A percentile compares a stretch with the other conserved stretches of the same genome.
Evolutionary conservation across 1,140 invertebrate species (phyloP).

Genomic region (Danaus plexippus): DNA sequence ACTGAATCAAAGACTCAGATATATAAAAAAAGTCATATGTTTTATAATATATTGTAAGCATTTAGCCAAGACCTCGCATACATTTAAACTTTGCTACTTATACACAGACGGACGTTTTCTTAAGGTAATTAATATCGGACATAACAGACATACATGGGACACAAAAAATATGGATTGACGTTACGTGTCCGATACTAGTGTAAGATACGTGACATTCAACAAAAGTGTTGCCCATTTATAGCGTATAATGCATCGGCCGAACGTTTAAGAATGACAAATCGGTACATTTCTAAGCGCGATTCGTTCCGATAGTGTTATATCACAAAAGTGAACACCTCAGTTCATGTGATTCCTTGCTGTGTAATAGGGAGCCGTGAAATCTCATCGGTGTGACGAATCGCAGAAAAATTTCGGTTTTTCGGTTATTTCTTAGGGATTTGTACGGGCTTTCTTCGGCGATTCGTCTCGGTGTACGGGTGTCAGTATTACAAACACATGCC

Average conservation of each 20-base stretch:
- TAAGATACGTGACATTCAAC: constrained; percentile 59
- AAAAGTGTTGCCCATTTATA: constrained; percentile 52
- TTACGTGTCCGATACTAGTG: constrained; percentile 48
- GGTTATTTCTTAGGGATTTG: constrained; percentile 71
- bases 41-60: no score
- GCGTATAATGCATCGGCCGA: constrained; percentile 41
- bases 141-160: constrained; percentile 14
- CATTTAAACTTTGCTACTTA: no score
- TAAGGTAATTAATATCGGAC: constrained; percentile 2
- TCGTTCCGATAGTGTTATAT: constrained; percentile 57
- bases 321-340: constrained; percentile 53
- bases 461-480: constrained; percentile 63
- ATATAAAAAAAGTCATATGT: no score
- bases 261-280: constrained; percentile 70
- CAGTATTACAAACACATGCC: constrained; percentile 66
- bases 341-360: constrained; percentile 7
- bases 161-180: constrained; percentile 36
- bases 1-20: no score
- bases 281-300: constrained; percentile 54
- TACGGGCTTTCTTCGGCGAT: constrained; percentile 68
- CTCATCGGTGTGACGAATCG: constrained; percentile 55
- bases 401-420: constrained; percentile 71
- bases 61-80: no score
- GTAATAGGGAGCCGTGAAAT: constrained; percentile 66
- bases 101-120: no score